These are phyloP conservation scores for Sphenodon punctatus DNA, from an alignment of 2,797 vertebrate genomes.

Conservation along the genomic window DNA sequence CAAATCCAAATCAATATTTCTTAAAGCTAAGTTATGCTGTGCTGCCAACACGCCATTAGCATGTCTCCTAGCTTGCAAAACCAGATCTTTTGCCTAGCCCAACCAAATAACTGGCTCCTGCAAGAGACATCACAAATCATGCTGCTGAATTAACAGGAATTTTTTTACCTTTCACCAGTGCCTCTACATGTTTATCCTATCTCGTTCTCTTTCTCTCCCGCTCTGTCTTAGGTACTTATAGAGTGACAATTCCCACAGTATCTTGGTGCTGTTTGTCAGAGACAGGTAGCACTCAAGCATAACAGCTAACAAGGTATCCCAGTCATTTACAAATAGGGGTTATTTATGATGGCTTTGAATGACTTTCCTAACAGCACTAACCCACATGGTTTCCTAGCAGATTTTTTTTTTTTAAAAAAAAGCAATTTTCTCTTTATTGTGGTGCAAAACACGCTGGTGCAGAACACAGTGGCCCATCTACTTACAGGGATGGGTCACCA, in stretches of 20 bases:
- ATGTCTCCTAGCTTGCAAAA: not conserved
- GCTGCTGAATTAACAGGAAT: not conserved
- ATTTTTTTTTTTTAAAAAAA: too few species aligned
- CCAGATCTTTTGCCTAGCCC: not conserved
- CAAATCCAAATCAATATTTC: not conserved
- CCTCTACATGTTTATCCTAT: not conserved
- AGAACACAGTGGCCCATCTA: too few species aligned
- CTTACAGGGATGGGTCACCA: too few species aligned
- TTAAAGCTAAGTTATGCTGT: not conserved
- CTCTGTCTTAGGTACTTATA: constrained; percentile 10
- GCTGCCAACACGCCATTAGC: not conserved
- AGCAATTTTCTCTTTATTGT: too few species aligned
- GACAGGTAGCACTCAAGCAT: not conserved
- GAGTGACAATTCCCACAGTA: not conserved
- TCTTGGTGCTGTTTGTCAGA: not conserved
- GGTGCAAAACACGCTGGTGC: too few species aligned
- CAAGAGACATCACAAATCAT: not conserved
- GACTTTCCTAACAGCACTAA: not conserved
- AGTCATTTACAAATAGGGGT: constrained; percentile 1
- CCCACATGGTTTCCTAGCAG: not conserved
- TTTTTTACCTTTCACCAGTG: not conserved
- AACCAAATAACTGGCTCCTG: not conserved
- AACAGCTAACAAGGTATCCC: constrained; percentile 13
- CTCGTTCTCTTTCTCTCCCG: not conserved
- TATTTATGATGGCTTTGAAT: not conserved